These are phyloP conservation scores for Myotis vivesi DNA, from an alignment of 2,797 vertebrate species.

Conservation along the genomic window DNA sequence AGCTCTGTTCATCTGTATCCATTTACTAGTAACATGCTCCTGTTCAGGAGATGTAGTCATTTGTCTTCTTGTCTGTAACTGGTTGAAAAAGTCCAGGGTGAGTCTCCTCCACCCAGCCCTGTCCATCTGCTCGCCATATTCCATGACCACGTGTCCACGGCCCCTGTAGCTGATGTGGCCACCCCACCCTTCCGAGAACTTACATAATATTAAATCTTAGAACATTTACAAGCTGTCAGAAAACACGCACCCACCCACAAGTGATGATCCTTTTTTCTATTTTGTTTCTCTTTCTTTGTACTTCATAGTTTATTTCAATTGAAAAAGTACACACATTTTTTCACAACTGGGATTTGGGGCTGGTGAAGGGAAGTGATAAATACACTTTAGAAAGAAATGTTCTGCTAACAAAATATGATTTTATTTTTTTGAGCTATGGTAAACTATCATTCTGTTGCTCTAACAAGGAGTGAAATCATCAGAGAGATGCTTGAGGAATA, in stretches of 20 bases:
- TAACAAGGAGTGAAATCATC: background rate
- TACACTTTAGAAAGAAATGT: background rate
- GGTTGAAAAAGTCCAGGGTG: background rate
- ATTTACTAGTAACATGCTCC: constrained; percentile 22
- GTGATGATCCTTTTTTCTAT: background rate
- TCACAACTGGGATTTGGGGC: background rate
- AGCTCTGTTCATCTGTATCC: constrained; percentile 40
- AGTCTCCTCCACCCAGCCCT: background rate
- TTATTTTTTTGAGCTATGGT: constrained; percentile 34
- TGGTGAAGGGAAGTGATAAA: constrained; percentile 31
- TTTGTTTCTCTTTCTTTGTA: background rate
- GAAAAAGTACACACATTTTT: background rate
- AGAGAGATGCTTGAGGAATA: constrained; percentile 9
- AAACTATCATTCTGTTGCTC: constrained; percentile 30
- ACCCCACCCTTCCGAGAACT: constrained; percentile 51
- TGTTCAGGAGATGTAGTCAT: constrained; percentile 35
- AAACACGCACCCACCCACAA: constrained; percentile 59
- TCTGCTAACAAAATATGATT: constrained; percentile 29
- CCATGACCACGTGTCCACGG: background rate
- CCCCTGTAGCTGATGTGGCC: constrained; percentile 66
- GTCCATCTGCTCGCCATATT: constrained; percentile 53
- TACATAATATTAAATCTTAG: constrained; percentile 69
- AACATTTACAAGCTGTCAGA: constrained; percentile 68
- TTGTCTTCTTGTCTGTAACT: constrained; percentile 34
- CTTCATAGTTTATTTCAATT: constrained; percentile 12